Evolutionary conservation across 2,113 vertebrate species (phyloP).

Genomic region (Peucedramus taeniatus): DNA sequence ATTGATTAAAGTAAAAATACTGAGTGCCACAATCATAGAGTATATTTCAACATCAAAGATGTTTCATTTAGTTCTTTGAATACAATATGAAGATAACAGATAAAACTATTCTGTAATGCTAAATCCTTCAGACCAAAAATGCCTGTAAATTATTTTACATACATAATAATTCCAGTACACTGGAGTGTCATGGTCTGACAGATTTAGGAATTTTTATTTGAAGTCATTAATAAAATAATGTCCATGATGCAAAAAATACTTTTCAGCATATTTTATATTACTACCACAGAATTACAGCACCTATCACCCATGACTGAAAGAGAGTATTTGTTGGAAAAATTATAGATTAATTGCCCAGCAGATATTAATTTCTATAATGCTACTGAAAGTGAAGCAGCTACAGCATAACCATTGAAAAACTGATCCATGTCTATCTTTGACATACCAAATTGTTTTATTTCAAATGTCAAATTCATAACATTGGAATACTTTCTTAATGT

Average conservation of each 20-base stretch:
- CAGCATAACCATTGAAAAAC: background rate
- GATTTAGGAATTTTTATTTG: background rate
- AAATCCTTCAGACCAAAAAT: conserved; percentile 17
- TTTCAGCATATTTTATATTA: background rate
- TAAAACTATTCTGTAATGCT: background rate
- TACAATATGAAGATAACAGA: conserved; percentile 22
- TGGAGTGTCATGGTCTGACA: background rate
- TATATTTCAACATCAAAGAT: conserved; percentile 49
- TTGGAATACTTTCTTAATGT: background rate
- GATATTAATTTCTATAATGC: background rate
- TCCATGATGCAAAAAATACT: background rate
- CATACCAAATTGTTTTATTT: background rate
- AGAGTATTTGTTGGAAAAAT: background rate
- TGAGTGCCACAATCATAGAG: background rate
- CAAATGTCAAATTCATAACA: background rate
- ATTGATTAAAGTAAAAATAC: conserved; percentile 53
- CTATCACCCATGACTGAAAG: background rate
- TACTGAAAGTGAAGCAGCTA: background rate
- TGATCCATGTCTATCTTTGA: background rate
- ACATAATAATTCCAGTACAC: background rate
- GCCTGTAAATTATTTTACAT: background rate
- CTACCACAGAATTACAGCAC: background rate
- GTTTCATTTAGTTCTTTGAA: conserved; percentile 32
- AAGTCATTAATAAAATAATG: background rate
- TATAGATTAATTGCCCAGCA: background rate